A percentile compares a stretch with the other conserved stretches of the same genome.
phyloP scores from a whole-genome alignment of 2,797 vertebrate genomes.

The Neostethus bicornis region DNA sequence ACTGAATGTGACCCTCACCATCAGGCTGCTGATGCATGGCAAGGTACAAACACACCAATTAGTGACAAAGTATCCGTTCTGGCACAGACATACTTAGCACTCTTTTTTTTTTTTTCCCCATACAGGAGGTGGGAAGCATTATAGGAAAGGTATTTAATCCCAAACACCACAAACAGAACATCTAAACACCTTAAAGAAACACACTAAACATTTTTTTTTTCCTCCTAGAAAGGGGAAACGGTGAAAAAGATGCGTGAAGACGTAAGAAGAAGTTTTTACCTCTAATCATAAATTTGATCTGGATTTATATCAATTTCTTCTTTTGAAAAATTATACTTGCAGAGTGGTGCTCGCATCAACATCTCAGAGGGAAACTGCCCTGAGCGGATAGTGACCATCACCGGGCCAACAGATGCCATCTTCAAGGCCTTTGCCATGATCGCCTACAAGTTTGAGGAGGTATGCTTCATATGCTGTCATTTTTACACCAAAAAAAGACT shows the following conservation, averaged over 20 bases:
- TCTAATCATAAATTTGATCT: neutral
- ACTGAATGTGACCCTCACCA: slow-evolving; percentile 96
- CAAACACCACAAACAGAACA: slow-evolving; percentile 20
- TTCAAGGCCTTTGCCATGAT: slow-evolving; percentile 99
- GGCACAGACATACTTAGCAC: neutral
- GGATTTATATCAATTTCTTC: neutral
- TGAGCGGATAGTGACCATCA: slow-evolving; percentile 96
- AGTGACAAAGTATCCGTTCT: neutral
- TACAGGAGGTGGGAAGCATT: slow-evolving; percentile 96
- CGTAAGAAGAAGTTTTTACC: slow-evolving; percentile 72
- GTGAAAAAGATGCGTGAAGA: slow-evolving; percentile 98
- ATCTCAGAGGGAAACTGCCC: slow-evolving; percentile 98
- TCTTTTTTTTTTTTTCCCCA: slow-evolving; percentile 36
- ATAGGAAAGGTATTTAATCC: slow-evolving; percentile 89
- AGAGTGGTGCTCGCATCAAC: slow-evolving; percentile 97
- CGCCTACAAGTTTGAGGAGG: slow-evolving; percentile 98
- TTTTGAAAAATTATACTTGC: neutral
- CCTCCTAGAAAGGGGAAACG: slow-evolving; percentile 91
- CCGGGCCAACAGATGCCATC: slow-evolving; percentile 95
- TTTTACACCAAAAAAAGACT: neutral
- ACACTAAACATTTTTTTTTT: slow-evolving; percentile 49
- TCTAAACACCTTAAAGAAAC: neutral
- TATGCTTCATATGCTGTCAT: slow-evolving; percentile 61
- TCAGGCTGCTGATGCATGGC: slow-evolving; percentile 88
- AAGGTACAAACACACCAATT: slow-evolving; percentile 71